Conservation (phyloP, 2,113 vertebrate species). For the Osmerus eperlanus region DNA sequence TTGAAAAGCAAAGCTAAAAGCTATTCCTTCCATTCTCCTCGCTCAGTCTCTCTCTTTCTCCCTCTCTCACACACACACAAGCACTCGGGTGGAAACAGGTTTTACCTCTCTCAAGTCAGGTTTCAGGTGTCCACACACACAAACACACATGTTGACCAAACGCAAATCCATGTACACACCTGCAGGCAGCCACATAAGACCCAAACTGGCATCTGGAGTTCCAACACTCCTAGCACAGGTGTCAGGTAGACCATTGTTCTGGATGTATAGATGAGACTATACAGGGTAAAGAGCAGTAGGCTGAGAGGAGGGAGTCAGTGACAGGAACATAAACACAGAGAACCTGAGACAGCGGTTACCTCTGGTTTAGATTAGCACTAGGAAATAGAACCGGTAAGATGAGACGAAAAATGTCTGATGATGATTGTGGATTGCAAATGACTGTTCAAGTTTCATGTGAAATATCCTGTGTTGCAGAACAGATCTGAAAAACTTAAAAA, state of each 20-base stretch:
- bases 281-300: conserved; percentile 11
- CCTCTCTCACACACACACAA: conserved; percentile 10
- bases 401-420: too few species aligned
- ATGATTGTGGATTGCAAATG: too few species aligned
- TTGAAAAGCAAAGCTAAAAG: too few species aligned
- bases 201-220: conserved; percentile 1
- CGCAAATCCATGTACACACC: not conserved
- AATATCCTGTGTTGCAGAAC: not conserved
- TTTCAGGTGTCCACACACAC: conserved; percentile 36
- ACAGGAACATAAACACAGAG: not conserved
- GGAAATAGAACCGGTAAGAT: too few species aligned
- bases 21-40: not conserved
- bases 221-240: conserved; percentile 1
- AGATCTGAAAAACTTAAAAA: too few species aligned
- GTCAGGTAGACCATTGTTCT: conserved; percentile 40
- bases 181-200: conserved; percentile 18
- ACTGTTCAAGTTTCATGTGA: too few species aligned
- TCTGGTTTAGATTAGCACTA: too few species aligned
- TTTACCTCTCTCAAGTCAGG: conserved; percentile 32
- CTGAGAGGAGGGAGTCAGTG: not conserved
- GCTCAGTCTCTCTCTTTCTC: not conserved
- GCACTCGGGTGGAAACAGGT: conserved; percentile 39
- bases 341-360: too few species aligned
- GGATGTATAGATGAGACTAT: conserved; percentile 4
- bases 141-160: conserved; percentile 6